Evolutionary conservation across 2,113 vertebrate genomes (phyloP), one percentile per base, ranked within the genome.

Genomic region (Zosterops pallidus): DNA sequence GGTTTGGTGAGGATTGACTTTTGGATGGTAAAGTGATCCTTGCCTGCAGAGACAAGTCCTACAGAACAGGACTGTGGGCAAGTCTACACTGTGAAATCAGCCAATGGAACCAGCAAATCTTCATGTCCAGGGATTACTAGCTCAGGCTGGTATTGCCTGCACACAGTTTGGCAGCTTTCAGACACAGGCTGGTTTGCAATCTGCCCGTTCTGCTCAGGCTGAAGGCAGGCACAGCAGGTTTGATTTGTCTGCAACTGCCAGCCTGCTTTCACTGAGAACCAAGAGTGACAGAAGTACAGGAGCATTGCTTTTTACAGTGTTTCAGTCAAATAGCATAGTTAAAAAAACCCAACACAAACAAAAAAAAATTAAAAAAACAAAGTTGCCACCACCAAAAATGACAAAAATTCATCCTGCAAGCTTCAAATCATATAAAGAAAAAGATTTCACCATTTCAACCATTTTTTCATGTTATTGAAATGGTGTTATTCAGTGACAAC

Each of bases 401-500:
- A 41, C 9, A 35, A 76, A 42, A 69, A 24, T 25, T 16, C 9
- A 28, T 14, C 7, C 23, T 13, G 9, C 6, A 37, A 68, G 8
- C 53, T 68, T 64, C 44, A 83, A 56, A 72, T 9, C 3, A 22
- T 46, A n/a, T 14, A 21, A 69, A 64, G 16, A 57, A 6, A 1
- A 85, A 3, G 6, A 60, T 85, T 90, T 49, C 5, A 41, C 6
- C 2, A 59, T 52, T 65, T 65, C 76, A 9, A 44, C 5, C 0
- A 8, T 29, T 57, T 68, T n/a, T 23, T 17, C 14, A 24, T 0
- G 0, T 15, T 78, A 53, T 39, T 3, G 2, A 37, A 68, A 89
- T 42, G 22, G 2, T 16, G 7, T 55, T 14, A 46, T 44, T 84
- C 14, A 46, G 25, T 46, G 23, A 77, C 2, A 8, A 44, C 2